Base-by-base conservation (phyloP, 2,888 invertebrate genomes). In the Tipula helvola region DNA sequence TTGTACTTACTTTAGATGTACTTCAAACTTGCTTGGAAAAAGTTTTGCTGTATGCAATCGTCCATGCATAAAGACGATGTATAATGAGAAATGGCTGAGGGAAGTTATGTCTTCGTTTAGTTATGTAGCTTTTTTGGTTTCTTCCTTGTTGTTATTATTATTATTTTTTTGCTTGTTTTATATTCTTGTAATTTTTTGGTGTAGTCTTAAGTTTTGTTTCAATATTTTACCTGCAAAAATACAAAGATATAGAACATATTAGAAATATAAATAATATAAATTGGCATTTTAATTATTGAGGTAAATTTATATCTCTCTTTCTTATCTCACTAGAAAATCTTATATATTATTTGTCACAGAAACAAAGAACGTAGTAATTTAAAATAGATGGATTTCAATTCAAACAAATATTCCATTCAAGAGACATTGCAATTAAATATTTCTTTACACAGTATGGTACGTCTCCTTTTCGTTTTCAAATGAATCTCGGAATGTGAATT, bases 1-100 rank as follows among this genome's bases (percentile, higher is more conserved):
- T 84, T 84, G 84, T 84, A 84, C 84, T 84, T 41, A 84, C 84
- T 84, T 84, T 84, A 84, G 84, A 84, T 84, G 84, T 39, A 84
- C 16, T 39, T 84, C 84, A 84, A 84, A 39, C 84, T 84, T 84
- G 84, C 41, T 39, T 84, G 39, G 12, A 39, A 41, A 84, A 84
- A 84, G 36, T 84, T 84, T 84, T 84, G n/a, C 41, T 39, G 41
- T 84, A 84, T 84, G 41, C 84, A 84, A n/a, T 36, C 84, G 84
- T 84, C 84, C 84, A 84, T 84, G 84, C 84, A 84, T 84, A 84
- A 84, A 84, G 84, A 84, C 36, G 41, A 84, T 18, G 13, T 39
- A 84, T 71, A 28, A 84, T 39, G 41, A 84, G 39, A 84, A 83
- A 83, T n/a, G 83, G 41, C 84, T 71, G 41, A 84, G 84, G 84